Evolutionary conservation across 2,888 invertebrate species (phyloP).

Genomic region (Acleris sparsana): DNA sequence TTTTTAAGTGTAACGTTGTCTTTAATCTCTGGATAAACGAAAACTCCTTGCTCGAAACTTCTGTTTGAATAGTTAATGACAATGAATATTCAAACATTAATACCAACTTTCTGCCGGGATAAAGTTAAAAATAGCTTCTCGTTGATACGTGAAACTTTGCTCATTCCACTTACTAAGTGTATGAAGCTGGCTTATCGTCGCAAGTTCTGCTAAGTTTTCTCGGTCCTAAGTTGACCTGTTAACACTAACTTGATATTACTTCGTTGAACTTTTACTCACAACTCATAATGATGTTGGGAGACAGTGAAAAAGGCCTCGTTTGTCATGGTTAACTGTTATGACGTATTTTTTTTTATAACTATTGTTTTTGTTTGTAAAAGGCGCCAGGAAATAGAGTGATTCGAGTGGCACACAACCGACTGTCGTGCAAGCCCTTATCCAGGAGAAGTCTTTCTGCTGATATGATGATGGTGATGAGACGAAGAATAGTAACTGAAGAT

Average conservation of each 20-base stretch:
- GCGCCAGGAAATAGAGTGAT: too few relatives aligned
- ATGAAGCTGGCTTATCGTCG: constrained; percentile 14
- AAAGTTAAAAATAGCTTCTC: constrained; percentile 4
- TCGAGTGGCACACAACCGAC: too few relatives aligned
- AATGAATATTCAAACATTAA: not conserved
- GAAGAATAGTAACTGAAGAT: too few relatives aligned
- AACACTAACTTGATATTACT: not conserved
- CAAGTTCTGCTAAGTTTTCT: constrained; percentile 21
- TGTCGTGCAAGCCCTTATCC: too few relatives aligned
- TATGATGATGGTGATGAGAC: too few relatives aligned
- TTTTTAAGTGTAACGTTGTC: not conserved
- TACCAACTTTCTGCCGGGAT: not conserved
- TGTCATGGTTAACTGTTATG: too few relatives aligned
- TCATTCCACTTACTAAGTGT: constrained; percentile 10
- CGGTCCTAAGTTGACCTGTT: constrained; percentile 3
- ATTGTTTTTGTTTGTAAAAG: too few relatives aligned
- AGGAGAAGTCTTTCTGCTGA: too few relatives aligned
- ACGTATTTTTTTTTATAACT: too few relatives aligned
- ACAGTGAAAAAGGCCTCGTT: too few relatives aligned
- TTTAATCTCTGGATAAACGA: not conserved
- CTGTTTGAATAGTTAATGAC: not conserved
- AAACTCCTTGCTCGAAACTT: too few relatives aligned
- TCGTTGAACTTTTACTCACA: not conserved
- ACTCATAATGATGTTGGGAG: too few relatives aligned
- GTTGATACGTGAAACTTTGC: constrained; percentile 16